phyloP scores from a whole-genome alignment of 2,797 vertebrate species.

The Sternarchorhynchus goeldii region DNA sequence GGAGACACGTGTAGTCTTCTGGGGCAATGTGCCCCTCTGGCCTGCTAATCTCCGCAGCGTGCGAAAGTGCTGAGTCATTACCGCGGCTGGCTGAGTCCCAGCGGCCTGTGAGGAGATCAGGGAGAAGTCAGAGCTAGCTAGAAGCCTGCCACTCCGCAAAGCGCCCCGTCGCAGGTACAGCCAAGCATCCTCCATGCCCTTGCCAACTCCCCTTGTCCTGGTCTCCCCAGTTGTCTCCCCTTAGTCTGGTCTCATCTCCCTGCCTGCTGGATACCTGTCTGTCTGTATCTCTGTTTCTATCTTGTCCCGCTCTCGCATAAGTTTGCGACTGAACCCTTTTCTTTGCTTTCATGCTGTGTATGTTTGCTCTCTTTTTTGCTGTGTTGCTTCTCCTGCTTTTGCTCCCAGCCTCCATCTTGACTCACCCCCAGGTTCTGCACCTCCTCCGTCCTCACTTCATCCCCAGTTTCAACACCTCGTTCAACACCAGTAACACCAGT shows the following conservation, averaged over 20 bases:
- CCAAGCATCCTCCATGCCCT: neutral
- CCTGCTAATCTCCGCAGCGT: constrained; percentile 6
- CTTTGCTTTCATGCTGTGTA: too few relatives aligned
- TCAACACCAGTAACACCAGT: too few relatives aligned
- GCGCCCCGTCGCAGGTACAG: neutral
- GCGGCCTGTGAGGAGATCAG: constrained; percentile 29
- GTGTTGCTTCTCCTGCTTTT: neutral
- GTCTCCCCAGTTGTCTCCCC: neutral
- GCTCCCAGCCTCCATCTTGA: neutral
- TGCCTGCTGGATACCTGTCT: neutral
- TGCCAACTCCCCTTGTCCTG: neutral
- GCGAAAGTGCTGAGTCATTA: constrained; percentile 49
- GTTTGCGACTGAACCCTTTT: neutral
- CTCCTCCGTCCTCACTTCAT: too few relatives aligned
- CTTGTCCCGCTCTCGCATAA: neutral
- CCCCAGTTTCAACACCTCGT: too few relatives aligned
- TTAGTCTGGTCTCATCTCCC: too few relatives aligned
- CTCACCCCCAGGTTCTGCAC: too few relatives aligned
- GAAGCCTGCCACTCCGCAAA: constrained; percentile 19
- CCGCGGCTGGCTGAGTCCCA: constrained; percentile 34
- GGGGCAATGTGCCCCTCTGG: constrained; percentile 28
- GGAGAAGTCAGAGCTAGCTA: constrained; percentile 27
- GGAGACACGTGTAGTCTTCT: constrained; percentile 24
- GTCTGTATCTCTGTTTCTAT: neutral
- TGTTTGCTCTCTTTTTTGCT: constrained; percentile 3